A percentile compares a stretch with the other conserved stretches of the same genome.
These are phyloP conservation scores for Delia radicum DNA, from an alignment of 1,140 invertebrate genomes.

Conservation along the genomic window DNA sequence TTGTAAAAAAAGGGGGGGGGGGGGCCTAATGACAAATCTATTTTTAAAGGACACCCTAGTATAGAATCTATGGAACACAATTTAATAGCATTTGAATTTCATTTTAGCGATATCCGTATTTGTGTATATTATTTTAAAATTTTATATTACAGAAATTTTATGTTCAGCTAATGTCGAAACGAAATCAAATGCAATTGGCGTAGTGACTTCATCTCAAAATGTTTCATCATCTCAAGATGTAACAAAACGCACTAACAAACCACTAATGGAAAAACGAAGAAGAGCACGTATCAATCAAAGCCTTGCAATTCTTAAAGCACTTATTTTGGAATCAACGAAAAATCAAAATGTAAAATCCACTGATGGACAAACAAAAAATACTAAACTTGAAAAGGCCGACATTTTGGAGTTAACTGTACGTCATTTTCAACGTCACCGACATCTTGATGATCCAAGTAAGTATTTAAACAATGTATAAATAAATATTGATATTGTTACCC, in stretches of 20 bases:
- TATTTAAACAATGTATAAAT: too few species aligned
- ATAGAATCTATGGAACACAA: too few species aligned
- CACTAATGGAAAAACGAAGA: constrained; percentile 87
- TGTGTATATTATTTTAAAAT: too few species aligned
- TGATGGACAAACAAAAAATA: constrained; percentile 73
- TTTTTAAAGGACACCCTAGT: too few species aligned
- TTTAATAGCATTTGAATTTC: too few species aligned
- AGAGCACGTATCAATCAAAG: constrained; percentile 87
- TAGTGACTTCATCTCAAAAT: constrained; percentile 54
- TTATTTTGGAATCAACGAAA: constrained; percentile 70
- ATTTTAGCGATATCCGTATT: too few species aligned
- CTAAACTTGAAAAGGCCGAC: constrained; percentile 89
- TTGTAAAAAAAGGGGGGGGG: too few species aligned
- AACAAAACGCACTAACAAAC: constrained; percentile 74
- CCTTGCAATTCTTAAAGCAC: constrained; percentile 78
- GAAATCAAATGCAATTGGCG: constrained; percentile 50
- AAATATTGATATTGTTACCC: too few species aligned
- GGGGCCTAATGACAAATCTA: too few species aligned
- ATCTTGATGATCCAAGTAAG: constrained; percentile 65
- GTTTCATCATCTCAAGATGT: constrained; percentile 49
- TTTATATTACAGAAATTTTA: too few species aligned
- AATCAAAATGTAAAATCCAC: constrained; percentile 54
- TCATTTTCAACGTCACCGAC: constrained; percentile 75
- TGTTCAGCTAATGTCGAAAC: too few species aligned
- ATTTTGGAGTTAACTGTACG: constrained; percentile 89